Percentiles rank a stretch among this genome's conserved stretches.
Evolutionary conservation across 2,113 vertebrate genomes (phyloP).

Genomic region (Eolophus roseicapilla): DNA sequence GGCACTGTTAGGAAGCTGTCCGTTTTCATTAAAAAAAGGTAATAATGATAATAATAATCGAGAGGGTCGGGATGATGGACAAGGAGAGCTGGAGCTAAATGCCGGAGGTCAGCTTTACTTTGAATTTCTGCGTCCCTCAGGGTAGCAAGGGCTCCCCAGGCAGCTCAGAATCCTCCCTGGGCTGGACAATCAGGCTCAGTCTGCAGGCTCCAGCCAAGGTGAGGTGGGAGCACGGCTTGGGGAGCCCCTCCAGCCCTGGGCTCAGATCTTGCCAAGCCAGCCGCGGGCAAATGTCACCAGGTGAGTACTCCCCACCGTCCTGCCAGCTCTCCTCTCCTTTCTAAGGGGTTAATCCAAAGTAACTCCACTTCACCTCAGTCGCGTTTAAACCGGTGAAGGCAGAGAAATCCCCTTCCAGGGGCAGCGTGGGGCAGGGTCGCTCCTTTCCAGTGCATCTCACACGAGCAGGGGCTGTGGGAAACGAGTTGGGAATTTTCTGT

Average conservation of each 20-base stretch:
- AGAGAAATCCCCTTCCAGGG: accelerated
- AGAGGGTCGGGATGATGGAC: not conserved
- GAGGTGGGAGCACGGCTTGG: not conserved
- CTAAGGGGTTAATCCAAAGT: not conserved
- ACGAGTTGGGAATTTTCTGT: not conserved
- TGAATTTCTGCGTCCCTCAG: not conserved
- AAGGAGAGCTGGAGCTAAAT: not conserved
- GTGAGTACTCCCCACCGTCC: not conserved
- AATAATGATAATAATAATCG: not conserved
- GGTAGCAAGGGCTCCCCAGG: not conserved
- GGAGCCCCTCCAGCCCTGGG: not conserved
- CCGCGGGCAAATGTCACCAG: not conserved
- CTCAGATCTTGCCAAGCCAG: not conserved
- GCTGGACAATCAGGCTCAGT: not conserved
- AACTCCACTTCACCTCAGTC: not conserved
- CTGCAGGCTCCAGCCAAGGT: constrained; percentile 21
- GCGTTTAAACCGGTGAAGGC: not conserved
- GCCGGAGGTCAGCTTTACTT: not conserved
- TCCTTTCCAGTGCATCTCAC: not conserved
- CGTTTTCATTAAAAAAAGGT: not conserved
- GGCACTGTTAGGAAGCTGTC: not conserved
- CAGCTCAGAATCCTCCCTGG: not conserved
- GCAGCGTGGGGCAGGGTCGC: not conserved
- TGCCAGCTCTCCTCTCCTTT: not conserved
- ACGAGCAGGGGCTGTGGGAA: not conserved